Percentiles rank a stretch among this genome's conserved stretches.
Conservation (phyloP, 2,888 invertebrate genomes). For the Drosophila formosana region DNA sequence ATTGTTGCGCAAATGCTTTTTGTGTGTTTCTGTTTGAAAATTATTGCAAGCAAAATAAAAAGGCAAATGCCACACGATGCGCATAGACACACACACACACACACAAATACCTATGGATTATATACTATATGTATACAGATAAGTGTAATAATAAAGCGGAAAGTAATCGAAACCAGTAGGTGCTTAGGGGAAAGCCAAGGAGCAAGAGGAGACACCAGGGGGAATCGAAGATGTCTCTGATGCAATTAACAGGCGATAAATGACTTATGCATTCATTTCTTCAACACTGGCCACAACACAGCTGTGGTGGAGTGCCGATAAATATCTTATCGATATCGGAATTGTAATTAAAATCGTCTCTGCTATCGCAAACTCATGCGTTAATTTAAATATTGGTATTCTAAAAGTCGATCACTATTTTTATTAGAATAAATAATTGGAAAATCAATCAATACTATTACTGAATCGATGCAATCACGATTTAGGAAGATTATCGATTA, state of each 20-base stretch:
- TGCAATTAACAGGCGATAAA: constrained; percentile 71
- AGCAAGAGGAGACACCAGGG: constrained; percentile 18
- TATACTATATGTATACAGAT: constrained; percentile 9
- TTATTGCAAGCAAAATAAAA: constrained; percentile 70
- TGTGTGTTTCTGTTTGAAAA: constrained; percentile 79
- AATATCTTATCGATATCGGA: neutral
- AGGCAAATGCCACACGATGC: constrained; percentile 25
- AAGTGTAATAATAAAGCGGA: constrained; percentile 23
- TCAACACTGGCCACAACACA: too few species aligned
- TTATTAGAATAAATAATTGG: neutral
- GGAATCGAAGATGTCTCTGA: constrained; percentile 59
- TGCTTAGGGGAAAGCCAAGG: neutral
- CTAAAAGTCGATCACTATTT: neutral
- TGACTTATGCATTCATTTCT: constrained; percentile 49
- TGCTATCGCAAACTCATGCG: neutral
- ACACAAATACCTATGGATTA: neutral
- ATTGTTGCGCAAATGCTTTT: constrained; percentile 80
- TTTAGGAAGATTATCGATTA: constrained; percentile 40
- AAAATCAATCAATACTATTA: neutral
- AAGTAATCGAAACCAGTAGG: constrained; percentile 20
- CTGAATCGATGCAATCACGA: neutral
- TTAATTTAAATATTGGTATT: neutral
- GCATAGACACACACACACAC: constrained; percentile 4
- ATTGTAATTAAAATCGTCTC: neutral
- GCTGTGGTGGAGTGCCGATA: neutral